Conservation (phyloP, 2,113 vertebrate species). For the Sinocyclocheilus rhinocerous region DNA sequence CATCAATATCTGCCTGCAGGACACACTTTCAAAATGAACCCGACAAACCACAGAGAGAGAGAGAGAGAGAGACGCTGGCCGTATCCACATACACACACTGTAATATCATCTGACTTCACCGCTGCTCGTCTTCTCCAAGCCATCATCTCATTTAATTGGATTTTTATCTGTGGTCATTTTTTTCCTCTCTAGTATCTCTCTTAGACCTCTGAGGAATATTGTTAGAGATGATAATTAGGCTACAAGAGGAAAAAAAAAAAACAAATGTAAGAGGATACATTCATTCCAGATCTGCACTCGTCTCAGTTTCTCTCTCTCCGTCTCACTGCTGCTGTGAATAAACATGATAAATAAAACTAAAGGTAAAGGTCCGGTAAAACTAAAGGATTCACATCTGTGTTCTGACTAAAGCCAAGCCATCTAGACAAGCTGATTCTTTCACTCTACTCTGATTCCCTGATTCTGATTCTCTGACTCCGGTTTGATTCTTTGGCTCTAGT, state of each 20-base stretch:
- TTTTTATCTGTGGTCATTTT: conserved; percentile 26
- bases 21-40: conserved; percentile 16
- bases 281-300: background rate
- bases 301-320: background rate
- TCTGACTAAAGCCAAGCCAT: background rate
- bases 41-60: background rate
- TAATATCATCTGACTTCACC: background rate
- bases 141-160: background rate
- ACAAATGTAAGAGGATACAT: background rate
- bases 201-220: conserved; percentile 19
- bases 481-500: background rate
- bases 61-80: background rate
- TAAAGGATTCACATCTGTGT: background rate
- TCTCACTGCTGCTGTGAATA: background rate
- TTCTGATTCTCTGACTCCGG: background rate
- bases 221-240: conserved; percentile 17
- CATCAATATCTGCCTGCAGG: conserved; percentile 28
- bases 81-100: background rate
- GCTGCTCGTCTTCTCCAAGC: background rate
- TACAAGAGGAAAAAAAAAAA: background rate
- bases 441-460: background rate
- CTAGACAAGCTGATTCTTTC: background rate
- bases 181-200: conserved; percentile 12
- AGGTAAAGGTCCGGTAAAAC: no score
- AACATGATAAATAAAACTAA: background rate